These are phyloP conservation scores for Mellilla xanthometata DNA, from an alignment of 2,888 invertebrate genomes.

Conservation along the genomic window DNA sequence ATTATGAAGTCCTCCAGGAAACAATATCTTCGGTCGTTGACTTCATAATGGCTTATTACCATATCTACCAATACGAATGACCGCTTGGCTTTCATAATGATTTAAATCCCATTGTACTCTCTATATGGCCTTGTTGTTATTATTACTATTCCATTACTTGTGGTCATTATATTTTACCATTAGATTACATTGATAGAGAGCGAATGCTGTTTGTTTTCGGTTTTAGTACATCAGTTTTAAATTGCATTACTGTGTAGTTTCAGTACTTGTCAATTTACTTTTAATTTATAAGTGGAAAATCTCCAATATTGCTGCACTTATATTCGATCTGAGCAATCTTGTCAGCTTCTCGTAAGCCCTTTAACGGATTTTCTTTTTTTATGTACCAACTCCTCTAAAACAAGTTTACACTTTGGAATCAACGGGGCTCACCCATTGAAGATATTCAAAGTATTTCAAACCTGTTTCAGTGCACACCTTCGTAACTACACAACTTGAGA, in stretches of 20 bases:
- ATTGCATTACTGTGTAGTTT: too few relatives aligned
- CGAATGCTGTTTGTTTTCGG: too few relatives aligned
- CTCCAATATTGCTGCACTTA: too few relatives aligned
- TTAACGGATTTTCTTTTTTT: constrained; percentile 15
- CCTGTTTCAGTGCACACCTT: constrained; percentile 26
- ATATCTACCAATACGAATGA: constrained; percentile 34
- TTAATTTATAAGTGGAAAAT: too few relatives aligned
- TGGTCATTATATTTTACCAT: too few relatives aligned
- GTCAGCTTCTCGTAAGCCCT: constrained; percentile 5
- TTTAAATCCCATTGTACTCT: constrained; percentile 13
- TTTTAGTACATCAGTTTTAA: too few relatives aligned
- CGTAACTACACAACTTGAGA: not conserved
- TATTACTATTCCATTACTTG: too few relatives aligned
- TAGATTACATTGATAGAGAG: too few relatives aligned
- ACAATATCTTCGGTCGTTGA: constrained; percentile 59
- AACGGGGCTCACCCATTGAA: constrained; percentile 29
- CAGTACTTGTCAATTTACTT: too few relatives aligned
- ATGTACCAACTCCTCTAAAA: constrained; percentile 20
- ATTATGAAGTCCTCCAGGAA: constrained; percentile 15
- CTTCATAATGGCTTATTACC: constrained; percentile 47
- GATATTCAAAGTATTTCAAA: constrained; percentile 35
- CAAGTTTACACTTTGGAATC: constrained; percentile 35
- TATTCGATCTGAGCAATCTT: not conserved
- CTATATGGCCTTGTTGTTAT: constrained; percentile 4
- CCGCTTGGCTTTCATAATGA: constrained; percentile 27